These are phyloP conservation scores for Salminus brasiliensis DNA, from an alignment of 2,113 vertebrate genomes.

Conservation along the genomic window DNA sequence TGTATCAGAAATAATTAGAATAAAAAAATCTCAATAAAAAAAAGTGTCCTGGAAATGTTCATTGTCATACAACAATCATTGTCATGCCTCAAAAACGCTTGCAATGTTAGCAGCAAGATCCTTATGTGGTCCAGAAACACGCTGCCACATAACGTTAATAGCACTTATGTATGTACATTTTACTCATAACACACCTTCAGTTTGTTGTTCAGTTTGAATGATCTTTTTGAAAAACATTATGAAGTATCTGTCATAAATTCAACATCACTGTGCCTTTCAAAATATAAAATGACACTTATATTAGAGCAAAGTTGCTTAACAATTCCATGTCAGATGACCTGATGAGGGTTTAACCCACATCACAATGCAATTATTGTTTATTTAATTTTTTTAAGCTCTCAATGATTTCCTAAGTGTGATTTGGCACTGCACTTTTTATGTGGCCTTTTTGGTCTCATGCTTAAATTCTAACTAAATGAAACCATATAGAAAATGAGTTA, in stretches of 20 bases:
- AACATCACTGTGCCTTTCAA: not conserved
- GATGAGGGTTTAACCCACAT: not conserved
- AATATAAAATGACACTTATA: not conserved
- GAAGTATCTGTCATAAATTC: not conserved
- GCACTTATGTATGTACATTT: constrained; percentile 82
- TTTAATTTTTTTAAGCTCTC: too few species aligned
- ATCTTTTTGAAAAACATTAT: not conserved
- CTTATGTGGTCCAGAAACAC: constrained; percentile 75
- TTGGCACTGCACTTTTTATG: too few species aligned
- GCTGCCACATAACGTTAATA: constrained; percentile 78
- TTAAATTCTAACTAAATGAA: too few species aligned
- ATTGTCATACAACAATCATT: constrained; percentile 63
- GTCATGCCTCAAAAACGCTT: constrained; percentile 68
- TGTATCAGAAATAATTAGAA: constrained; percentile 65
- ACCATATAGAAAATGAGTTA: too few species aligned
- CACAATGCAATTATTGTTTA: too few species aligned
- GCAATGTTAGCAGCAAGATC: constrained; percentile 82
- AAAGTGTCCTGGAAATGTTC: constrained; percentile 76
- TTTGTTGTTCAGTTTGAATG: too few species aligned
- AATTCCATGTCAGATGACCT: not conserved
- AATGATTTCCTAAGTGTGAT: too few species aligned
- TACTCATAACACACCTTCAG: constrained; percentile 47
- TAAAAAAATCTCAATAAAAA: constrained; percentile 85
- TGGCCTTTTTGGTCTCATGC: too few species aligned
- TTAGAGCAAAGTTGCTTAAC: not conserved